Conservation (phyloP, 1,140 invertebrate genomes). For the Drosophila lowei region DNA sequence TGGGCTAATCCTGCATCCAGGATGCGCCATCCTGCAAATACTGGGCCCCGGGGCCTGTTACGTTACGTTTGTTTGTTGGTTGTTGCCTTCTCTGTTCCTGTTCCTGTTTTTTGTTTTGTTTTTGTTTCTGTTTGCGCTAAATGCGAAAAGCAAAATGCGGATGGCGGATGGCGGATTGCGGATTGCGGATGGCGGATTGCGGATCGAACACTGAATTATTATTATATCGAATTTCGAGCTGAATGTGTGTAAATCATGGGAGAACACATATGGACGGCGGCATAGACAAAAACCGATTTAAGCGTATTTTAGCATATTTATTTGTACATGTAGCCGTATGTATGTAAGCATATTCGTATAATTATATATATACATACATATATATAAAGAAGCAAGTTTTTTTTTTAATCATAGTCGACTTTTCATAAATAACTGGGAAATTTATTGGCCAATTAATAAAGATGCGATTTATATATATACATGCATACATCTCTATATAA, state of each 20-base stretch:
- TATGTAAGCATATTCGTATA: conserved; percentile 26
- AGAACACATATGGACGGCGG: conserved; percentile 19
- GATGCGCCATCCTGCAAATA: conserved; percentile 51
- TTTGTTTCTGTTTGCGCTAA: conserved; percentile 42
- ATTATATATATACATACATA: conserved; percentile 6
- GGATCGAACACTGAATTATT: conserved; percentile 47
- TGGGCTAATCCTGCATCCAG: conserved; percentile 47
- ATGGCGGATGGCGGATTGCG: conserved; percentile 14
- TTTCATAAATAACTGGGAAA: conserved; percentile 67
- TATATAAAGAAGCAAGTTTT: conserved; percentile 7
- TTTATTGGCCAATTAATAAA: conserved; percentile 79
- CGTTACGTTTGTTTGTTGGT: conserved; percentile 49
- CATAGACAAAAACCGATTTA: conserved; percentile 46
- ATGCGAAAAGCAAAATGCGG: conserved; percentile 20
- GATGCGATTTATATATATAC: conserved; percentile 66
- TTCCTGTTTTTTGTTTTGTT: conserved; percentile 7
- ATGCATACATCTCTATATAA: conserved; percentile 22
- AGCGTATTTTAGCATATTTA: conserved; percentile 65
- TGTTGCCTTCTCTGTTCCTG: conserved; percentile 8
- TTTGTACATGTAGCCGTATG: conserved; percentile 40
- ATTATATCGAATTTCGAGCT: conserved; percentile 38
- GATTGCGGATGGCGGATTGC: conserved; percentile 28
- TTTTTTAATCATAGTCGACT: conserved; percentile 62
- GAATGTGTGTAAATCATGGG: conserved; percentile 71
- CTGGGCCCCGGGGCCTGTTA: conserved; percentile 39